These are phyloP conservation scores for Halocynthia aurantium DNA, from an alignment of 23 tunicate species.

Conservation along the genomic window DNA sequence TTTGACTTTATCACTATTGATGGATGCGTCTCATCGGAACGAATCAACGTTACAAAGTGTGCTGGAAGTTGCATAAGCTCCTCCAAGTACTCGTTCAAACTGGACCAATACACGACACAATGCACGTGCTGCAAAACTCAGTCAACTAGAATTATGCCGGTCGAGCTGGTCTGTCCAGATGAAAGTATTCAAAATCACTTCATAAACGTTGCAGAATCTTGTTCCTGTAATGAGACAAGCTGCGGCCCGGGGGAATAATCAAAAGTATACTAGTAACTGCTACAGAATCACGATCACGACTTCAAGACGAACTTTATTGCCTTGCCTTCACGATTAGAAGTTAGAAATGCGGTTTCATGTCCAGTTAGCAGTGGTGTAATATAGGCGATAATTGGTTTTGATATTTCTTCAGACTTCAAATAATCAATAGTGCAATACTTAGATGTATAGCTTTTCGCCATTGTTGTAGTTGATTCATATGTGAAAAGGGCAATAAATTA, in stretches of 20 bases:
- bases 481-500: too few species aligned
- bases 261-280: background rate
- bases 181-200: slow-evolving; percentile 36
- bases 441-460: too few species aligned
- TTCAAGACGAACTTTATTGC: background rate
- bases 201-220: slow-evolving; percentile 69
- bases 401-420: too few species aligned
- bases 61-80: slow-evolving; percentile 85
- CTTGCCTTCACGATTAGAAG: background rate
- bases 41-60: slow-evolving; percentile 89
- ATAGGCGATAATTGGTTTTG: too few species aligned
- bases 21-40: slow-evolving; percentile 56
- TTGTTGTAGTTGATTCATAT: too few species aligned
- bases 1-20: slow-evolving; percentile 56
- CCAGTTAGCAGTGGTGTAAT: too few species aligned
- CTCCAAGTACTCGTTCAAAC: slow-evolving; percentile 59
- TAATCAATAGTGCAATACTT: too few species aligned
- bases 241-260: slow-evolving; percentile 36
- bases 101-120: slow-evolving; percentile 63
- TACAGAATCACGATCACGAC: background rate
- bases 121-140: slow-evolving; percentile 81
- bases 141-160: slow-evolving; percentile 38
- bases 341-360: too few species aligned
- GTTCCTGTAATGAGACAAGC: slow-evolving; percentile 63
- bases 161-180: slow-evolving; percentile 65